Conservation (phyloP, 2,113 vertebrate species). For the Gadus chalcogrammus region DNA sequence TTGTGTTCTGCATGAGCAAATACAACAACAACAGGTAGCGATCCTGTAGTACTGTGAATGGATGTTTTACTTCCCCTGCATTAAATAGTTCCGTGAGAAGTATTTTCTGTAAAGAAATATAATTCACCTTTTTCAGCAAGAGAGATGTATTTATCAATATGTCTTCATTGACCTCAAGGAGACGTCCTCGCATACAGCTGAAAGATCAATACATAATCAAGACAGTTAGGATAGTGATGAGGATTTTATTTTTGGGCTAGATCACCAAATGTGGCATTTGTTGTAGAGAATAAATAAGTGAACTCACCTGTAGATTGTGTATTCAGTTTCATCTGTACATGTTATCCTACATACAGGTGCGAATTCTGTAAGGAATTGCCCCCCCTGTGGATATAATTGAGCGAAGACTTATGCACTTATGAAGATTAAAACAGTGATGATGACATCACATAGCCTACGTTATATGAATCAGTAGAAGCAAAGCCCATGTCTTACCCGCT, state of each 20-base stretch:
- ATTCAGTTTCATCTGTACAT: constrained; percentile 87
- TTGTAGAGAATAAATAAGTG: not conserved
- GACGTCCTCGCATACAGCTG: constrained; percentile 91
- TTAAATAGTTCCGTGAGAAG: not conserved
- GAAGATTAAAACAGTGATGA: not conserved
- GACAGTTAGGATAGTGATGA: not conserved
- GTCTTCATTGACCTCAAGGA: constrained; percentile 94
- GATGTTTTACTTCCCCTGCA: no score
- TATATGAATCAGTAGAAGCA: not conserved
- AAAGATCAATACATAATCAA: not conserved
- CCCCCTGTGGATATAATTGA: constrained; percentile 74
- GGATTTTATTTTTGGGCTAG: no score
- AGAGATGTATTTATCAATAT: constrained; percentile 83
- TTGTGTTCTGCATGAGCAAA: no score
- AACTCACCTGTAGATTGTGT: constrained; percentile 88
- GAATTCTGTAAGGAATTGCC: constrained; percentile 94
- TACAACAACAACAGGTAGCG: no score
- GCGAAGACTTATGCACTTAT: not conserved
- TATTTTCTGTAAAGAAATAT: not conserved
- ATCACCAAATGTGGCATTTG: not conserved
- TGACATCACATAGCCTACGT: not conserved
- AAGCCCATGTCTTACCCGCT: constrained; percentile 76
- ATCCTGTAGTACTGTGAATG: no score
- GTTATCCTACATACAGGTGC: constrained; percentile 92
- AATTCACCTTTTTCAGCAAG: constrained; percentile 86